Base-by-base conservation (phyloP, 2,797 vertebrate genomes). In the Danio kyathit region DNA sequence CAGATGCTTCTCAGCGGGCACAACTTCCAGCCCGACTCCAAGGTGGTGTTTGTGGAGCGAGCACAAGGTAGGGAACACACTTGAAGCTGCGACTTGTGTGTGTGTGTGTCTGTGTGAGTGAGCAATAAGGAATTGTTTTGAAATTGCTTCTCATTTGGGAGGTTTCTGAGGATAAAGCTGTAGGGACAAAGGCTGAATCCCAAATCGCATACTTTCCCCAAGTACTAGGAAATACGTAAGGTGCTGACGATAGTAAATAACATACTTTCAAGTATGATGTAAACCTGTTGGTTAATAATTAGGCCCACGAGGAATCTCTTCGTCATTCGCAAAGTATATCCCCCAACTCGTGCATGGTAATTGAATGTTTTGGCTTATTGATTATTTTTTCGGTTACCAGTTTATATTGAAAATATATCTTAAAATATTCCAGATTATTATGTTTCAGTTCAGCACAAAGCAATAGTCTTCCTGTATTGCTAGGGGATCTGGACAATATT, bases 1-100 rank as follows among this genome's bases (percentile, higher is more conserved):
- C 96, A 94, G 93, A 96, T 99, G 95, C 87, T 96, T 21, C 92
- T 99, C 72, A 95, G 94, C 0, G 98, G 98, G 83, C 97, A 98
- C 90, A 99, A 99, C 93, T 99, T 99, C 89, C 95, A 97, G 88
- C 96, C 94, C 59, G 97, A 99, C 91, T 99, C 97, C 89, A 99
- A 98, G 90, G 98, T 99, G 90, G 92, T 99, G 91, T 99, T 99
- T 59, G 96, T 99, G 95, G 98, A 99, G 89, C 98, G 99, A 92
- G 97, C 96, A 4, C 97, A 98, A 96, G 98, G 98, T 99, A 95
- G 40, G 76, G 49, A 12, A 56, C n/a, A 43, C 16, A 51, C 40
- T 21, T 17, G 83, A 61, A 87, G 72, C 63, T 78, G 48, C 29
- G 52, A 73, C 48, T 67, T 75, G 16, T n/a, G 13, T 48, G 41